Conservation (phyloP, 2,797 vertebrate genomes). For the Clangula hyemalis region DNA sequence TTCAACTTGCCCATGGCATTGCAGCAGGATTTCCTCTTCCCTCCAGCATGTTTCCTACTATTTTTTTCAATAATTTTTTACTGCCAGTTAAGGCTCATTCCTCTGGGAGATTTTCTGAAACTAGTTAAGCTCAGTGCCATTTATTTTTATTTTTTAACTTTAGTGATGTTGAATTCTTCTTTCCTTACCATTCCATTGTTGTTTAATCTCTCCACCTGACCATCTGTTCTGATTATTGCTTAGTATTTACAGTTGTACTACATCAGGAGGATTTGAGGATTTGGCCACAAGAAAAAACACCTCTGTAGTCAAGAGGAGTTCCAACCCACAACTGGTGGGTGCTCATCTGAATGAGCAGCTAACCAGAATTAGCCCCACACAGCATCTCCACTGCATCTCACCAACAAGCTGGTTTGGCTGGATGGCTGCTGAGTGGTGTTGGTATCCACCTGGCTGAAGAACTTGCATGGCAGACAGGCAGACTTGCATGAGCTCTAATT, state of each 20-base stretch:
- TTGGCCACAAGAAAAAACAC: background rate
- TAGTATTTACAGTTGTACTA: background rate
- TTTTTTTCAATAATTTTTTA: background rate
- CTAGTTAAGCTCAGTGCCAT: background rate
- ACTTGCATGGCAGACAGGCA: accelerated
- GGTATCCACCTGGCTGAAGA: background rate
- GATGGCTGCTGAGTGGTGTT: background rate
- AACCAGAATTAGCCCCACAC: background rate
- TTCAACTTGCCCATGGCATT: background rate
- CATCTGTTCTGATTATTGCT: background rate
- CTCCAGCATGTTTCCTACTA: background rate
- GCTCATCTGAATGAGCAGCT: background rate
- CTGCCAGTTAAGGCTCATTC: background rate
- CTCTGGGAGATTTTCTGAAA: background rate
- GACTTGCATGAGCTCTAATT: background rate
- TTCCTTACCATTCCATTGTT: background rate
- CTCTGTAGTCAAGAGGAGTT: background rate
- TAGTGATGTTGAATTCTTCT: background rate
- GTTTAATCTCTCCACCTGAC: background rate
- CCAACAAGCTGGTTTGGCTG: background rate
- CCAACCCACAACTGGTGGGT: background rate
- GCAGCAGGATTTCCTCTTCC: background rate
- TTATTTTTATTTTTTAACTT: background rate
- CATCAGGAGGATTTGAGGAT: background rate
- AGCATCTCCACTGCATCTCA: background rate